Evolutionary conservation across 2,888 invertebrate species (phyloP), one percentile per base, ranked within the genome.

Genomic region (Drosophila tanythrix): DNA sequence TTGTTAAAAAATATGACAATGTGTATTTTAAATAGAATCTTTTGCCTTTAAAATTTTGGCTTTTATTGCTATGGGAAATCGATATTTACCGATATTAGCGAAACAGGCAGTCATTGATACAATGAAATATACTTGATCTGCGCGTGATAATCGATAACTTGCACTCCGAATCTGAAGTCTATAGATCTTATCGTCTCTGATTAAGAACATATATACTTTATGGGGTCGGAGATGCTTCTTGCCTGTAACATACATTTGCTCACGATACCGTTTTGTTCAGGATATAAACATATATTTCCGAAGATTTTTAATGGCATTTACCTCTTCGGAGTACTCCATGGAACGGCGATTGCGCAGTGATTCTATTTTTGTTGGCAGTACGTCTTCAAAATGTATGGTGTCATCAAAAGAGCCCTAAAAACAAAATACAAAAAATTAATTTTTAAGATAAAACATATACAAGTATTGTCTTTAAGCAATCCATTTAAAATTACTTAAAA

Each of bases 381-480:
- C 83, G 31, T 95, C 95, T 68, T 95, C 95, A 81, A 94, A 95
- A 82, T 95, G 95, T 0, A 94, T 94, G 0, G 95, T 94, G 81
- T 96, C 96, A 88, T 95, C 96, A 84, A 96, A 95, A 0, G 95
- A 95, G n/a, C 95, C 95, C 95, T 95, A 7, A 4, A 51, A n/a
- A 31, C 11, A 15, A 1, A 31, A 21, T 18, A 10, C 13, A 46
- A 27, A 4, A 25, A 25, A 8, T 25, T 15, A 10, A 25, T 27
- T 25, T 25, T 43, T 43, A 21, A 4, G 40, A 11, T 10, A n/a
- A 46, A 46, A 13, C 13, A 46, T 46, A 21, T 21, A 21, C 3
- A 21, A 46, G 7, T 21, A 46, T 21, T 21, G 43, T 21, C 13
- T 46, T 43, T 43, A 21, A 21, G 21, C 21, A 43, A 43, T 21